Conservation (phyloP, 2,113 vertebrate genomes). For the Peucedramus taeniatus region DNA sequence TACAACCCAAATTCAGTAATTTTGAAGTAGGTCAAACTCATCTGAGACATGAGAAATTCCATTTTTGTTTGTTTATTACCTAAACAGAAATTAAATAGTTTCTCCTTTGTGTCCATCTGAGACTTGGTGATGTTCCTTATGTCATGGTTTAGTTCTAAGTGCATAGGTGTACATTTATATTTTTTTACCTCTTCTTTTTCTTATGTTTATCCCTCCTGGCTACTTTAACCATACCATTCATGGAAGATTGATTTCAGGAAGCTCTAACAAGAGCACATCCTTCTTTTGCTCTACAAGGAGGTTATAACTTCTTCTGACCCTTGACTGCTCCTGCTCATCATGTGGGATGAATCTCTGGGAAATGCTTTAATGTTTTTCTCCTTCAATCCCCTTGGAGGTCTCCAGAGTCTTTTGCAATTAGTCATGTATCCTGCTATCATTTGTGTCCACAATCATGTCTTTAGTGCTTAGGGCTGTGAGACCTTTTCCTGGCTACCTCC, state of each 20-base stretch:
- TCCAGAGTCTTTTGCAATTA: background rate
- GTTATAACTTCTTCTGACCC: conserved; percentile 16
- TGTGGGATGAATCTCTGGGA: background rate
- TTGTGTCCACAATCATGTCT: background rate
- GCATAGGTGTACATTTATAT: background rate
- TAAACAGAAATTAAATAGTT: background rate
- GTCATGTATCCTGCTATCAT: background rate
- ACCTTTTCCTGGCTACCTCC: background rate
- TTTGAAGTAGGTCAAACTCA: background rate
- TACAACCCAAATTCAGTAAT: background rate
- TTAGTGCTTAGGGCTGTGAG: background rate
- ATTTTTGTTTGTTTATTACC: background rate
- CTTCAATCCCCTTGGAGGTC: background rate
- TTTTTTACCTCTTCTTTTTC: background rate
- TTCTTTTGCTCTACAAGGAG: background rate
- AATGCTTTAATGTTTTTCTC: conserved; percentile 15
- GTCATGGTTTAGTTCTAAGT: background rate
- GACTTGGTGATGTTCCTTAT: background rate
- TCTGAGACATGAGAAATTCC: background rate
- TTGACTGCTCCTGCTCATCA: background rate
- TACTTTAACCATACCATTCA: background rate
- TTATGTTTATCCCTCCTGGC: background rate
- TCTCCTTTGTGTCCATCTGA: background rate
- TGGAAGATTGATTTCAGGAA: conserved; percentile 45
- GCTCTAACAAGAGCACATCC: background rate